phyloP scores from a whole-genome alignment of 2,888 invertebrate genomes.

The Hirtodrosophila cameraria region DNA sequence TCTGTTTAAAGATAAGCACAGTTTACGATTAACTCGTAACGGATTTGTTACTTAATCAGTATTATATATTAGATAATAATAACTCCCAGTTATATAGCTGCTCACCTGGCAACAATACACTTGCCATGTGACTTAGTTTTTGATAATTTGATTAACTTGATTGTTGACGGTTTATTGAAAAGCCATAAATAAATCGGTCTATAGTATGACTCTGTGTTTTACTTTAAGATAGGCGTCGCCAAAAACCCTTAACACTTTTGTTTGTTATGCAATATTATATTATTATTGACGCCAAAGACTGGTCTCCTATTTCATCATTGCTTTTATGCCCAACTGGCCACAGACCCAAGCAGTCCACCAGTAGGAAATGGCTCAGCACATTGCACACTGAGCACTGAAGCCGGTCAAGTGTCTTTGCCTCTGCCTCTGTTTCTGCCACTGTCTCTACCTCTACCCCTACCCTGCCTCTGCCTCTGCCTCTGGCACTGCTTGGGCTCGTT shows the following conservation, averaged over 20 bases:
- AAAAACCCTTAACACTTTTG: slow-evolving; percentile 22
- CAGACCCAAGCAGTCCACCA: slow-evolving; percentile 14
- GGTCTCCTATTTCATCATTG: slow-evolving; percentile 50
- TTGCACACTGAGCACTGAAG: slow-evolving; percentile 45
- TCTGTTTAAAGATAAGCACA: slow-evolving; percentile 24
- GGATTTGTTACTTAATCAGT: slow-evolving; percentile 50
- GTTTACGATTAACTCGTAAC: slow-evolving; percentile 21
- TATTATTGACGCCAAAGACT: slow-evolving; percentile 24
- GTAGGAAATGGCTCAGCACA: slow-evolving; percentile 46
- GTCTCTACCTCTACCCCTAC: no score
- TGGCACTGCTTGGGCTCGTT: slow-evolving; percentile 19
- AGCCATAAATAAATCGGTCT: slow-evolving; percentile 33
- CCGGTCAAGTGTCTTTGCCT: slow-evolving; percentile 56
- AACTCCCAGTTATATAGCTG: not conserved
- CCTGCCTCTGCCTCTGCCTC: slow-evolving; percentile 28
- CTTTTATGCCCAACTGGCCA: slow-evolving; percentile 24
- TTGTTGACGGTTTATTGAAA: slow-evolving; percentile 30
- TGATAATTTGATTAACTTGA: slow-evolving; percentile 37
- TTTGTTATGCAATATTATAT: slow-evolving; percentile 42
- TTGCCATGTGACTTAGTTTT: slow-evolving; percentile 29
- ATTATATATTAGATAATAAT: slow-evolving; percentile 21
- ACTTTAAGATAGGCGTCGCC: slow-evolving; percentile 28
- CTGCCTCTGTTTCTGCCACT: no score
- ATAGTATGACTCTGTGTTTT: slow-evolving; percentile 5
- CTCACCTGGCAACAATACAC: slow-evolving; percentile 9